Evolutionary conservation across 2,113 vertebrate genomes (phyloP), one percentile per base, ranked within the genome.

Genomic region (Pluvialis apricaria): DNA sequence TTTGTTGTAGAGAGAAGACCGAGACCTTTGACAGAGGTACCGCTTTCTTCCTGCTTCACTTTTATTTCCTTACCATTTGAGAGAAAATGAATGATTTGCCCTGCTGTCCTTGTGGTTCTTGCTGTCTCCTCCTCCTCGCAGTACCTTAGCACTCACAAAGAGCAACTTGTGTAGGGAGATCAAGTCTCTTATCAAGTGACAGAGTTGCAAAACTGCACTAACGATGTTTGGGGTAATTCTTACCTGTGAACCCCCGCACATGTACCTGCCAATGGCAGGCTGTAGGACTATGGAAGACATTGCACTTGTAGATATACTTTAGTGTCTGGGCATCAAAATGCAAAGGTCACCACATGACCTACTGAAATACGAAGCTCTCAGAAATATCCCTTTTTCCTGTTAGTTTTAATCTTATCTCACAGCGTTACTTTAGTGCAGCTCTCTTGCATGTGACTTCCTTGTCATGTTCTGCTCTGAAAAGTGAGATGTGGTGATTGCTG

Each of bases 1-100:
- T 99, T 99, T 95, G 99, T 98, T 60, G 98, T 99, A 58, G 99
- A 99, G 98, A 99, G 99, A 92, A 98, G 98, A 54, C 99, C 99
- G 1, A 97, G 99, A 84, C 98, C 99, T 73, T 98, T 99, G 95
- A 99, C 98, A 95, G 99, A 99, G 99, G 99, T 99, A 99, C 90
- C 3, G 11, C 93, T 95, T 94, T 91, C 54, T 84, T 87, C 60
- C 71, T 88, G 62, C 82, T 94, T 91, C 24, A 12, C 82, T 81
- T 89, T 66, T 42, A 26, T 83, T 88, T 88, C 76, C 26, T 19
- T 92, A 51, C 64, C 8, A 5, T 93, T 88, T 88, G 51, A 94
- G 64, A 86, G n/a, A 77, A 82, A 80, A 47, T 84, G 31, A 57
- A 57, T 83, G 34, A 31, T 57, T 24, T 91, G 29, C 47, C 47